phyloP scores from a whole-genome alignment of 2,113 vertebrate genomes.

The Arothron firmamentum region DNA sequence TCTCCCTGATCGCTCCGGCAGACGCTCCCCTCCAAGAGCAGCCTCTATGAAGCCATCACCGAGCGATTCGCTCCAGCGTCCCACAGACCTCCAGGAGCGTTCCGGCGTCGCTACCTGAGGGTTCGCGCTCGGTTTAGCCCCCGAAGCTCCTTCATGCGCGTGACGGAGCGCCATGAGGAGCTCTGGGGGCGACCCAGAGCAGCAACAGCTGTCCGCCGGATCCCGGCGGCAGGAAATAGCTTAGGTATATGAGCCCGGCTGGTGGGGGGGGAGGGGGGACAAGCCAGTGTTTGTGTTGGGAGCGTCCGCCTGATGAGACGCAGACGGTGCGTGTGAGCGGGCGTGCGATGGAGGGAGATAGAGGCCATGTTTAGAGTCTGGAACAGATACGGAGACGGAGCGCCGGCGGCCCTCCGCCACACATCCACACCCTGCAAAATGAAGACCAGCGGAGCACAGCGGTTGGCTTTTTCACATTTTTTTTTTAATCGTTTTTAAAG shows the following conservation, averaged over 20 bases:
- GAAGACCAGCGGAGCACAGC: slow-evolving; percentile 31
- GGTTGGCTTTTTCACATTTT: slow-evolving; percentile 39
- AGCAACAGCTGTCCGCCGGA: slow-evolving; percentile 31
- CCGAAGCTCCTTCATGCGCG: slow-evolving; percentile 13
- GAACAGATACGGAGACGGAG: slow-evolving; percentile 4
- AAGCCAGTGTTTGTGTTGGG: slow-evolving; percentile 53
- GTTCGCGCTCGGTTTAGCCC: slow-evolving; percentile 25
- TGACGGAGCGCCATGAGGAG: background rate
- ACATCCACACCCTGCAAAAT: slow-evolving; percentile 14
- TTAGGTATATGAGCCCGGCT: slow-evolving; percentile 43
- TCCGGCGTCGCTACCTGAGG: background rate
- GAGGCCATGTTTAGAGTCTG: slow-evolving; percentile 14
- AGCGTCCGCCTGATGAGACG: slow-evolving; percentile 33
- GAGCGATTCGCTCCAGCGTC: background rate
- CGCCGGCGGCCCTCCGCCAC: background rate
- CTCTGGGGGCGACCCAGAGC: slow-evolving; percentile 28
- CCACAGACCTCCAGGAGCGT: slow-evolving; percentile 21
- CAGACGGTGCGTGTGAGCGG: slow-evolving; percentile 33
- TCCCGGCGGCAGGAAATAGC: slow-evolving; percentile 42
- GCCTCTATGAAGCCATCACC: slow-evolving; percentile 21
- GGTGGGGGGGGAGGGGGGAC: slow-evolving; percentile 33
- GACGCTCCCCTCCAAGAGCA: slow-evolving; percentile 12
- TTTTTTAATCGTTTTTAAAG: slow-evolving; percentile 58
- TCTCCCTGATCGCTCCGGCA: slow-evolving; percentile 36
- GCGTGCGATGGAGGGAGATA: slow-evolving; percentile 24